Conservation (phyloP, 92 coral and sea anemone species). For the Pocillopora grandis region DNA sequence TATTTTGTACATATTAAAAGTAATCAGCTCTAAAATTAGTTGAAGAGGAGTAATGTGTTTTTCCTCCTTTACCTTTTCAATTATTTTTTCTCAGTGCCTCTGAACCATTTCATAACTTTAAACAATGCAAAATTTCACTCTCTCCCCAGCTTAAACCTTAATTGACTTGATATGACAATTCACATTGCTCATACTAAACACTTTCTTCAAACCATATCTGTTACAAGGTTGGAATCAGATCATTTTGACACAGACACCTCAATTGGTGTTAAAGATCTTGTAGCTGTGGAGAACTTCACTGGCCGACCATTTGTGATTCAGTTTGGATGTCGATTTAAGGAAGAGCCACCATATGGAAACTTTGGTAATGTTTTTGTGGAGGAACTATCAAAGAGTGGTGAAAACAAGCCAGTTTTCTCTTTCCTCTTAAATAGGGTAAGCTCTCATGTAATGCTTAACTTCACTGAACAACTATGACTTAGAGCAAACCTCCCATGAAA, state of each 20-base stretch:
- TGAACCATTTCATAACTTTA: too few species aligned
- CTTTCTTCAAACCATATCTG: background rate
- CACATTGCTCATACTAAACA: too few species aligned
- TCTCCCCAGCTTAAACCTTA: too few species aligned
- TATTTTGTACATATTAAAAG: too few species aligned
- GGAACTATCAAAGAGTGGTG: slow-evolving; percentile 53
- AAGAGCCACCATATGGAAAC: slow-evolving; percentile 68
- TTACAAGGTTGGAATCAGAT: slow-evolving; percentile 65
- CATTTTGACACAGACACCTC: slow-evolving; percentile 79
- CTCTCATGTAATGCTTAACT: background rate
- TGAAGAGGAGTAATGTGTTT: too few species aligned
- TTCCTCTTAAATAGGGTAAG: slow-evolving; percentile 86
- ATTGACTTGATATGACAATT: too few species aligned
- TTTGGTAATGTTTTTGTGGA: slow-evolving; percentile 87
- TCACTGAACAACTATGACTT: background rate
- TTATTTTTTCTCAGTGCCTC: too few species aligned
- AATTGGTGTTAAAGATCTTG: slow-evolving; percentile 67
- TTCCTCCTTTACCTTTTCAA: too few species aligned
- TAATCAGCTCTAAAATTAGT: too few species aligned
- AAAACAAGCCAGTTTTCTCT: slow-evolving; percentile 55
- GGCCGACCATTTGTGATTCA: slow-evolving; percentile 92
- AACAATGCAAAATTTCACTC: too few species aligned
- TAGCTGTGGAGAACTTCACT: slow-evolving; percentile 71
- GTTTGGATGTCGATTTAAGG: slow-evolving; percentile 84
- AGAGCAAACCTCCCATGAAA: too few species aligned